Percentiles rank a stretch among this genome's conserved stretches.
Evolutionary conservation across 2,113 vertebrate species (phyloP).

Genomic region (Isurus oxyrinchus): DNA sequence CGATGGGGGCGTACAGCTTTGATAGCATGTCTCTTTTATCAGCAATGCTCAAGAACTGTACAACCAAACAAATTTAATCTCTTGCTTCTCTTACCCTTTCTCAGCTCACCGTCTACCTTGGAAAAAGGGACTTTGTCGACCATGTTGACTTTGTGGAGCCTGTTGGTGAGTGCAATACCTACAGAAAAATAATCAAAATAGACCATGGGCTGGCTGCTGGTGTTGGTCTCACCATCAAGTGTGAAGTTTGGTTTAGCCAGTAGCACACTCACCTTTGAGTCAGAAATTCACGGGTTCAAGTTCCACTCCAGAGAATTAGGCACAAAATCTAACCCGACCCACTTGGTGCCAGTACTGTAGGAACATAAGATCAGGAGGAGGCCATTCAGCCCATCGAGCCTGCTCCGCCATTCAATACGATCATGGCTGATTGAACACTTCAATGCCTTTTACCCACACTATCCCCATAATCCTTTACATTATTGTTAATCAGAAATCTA

Average conservation of each 20-base stretch:
- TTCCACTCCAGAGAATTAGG: background rate
- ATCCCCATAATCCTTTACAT: no score
- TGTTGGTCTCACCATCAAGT: background rate
- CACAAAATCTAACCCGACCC: background rate
- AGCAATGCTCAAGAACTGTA: background rate
- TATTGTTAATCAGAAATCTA: no score
- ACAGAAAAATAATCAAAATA: background rate
- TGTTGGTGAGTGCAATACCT: slow-evolving; percentile 52
- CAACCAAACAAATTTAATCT: background rate
- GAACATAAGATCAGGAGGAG: no score
- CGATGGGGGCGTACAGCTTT: background rate
- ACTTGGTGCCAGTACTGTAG: background rate
- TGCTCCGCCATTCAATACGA: no score
- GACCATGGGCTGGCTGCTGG: background rate
- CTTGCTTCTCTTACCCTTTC: slow-evolving; percentile 28
- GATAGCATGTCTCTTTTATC: background rate
- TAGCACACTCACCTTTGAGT: background rate
- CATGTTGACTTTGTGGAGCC: slow-evolving; percentile 65
- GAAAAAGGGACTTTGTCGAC: slow-evolving; percentile 69
- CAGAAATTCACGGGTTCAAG: background rate
- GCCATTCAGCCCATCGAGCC: no score
- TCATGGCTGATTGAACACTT: no score
- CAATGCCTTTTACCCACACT: no score
- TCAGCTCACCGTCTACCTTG: slow-evolving; percentile 67
- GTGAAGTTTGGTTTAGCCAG: background rate